Evolutionary conservation across 2,797 vertebrate species (phyloP), one percentile per base, ranked within the genome.

Genomic region (Xiphorhynchus erythropygius): DNA sequence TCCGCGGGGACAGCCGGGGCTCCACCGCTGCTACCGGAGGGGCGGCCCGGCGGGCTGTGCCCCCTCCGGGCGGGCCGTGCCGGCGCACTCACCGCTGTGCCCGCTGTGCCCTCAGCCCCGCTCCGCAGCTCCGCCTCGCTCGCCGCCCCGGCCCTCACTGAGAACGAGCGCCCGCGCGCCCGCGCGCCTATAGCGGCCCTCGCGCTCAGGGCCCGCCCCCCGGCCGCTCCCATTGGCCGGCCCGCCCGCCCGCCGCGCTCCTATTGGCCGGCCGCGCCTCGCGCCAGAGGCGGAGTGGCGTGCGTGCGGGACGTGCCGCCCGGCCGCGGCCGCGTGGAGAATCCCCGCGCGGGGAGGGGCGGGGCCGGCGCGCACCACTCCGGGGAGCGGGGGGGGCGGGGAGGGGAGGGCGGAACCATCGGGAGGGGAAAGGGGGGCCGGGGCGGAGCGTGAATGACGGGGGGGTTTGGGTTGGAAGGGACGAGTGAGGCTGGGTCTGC

Each of bases 241-340:
- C 0, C 1, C 5, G 0, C 16, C 5, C 7, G 23, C 1, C 5
- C 5, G 8, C 47, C 33, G 33, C 47, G 6, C 13, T 3, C 5
- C 15, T 39, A 92, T 95, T 95, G 93, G 95, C 37, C 18, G 16
- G 2, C 6, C 0, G 12, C 10, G 14, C 49, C 88, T 93, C 67
- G 87, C 73, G 49, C 76, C 77, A 91, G 83, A 81, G 50, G 73
- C 62, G 37, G 74, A 33, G 16, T 10, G 6, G 55, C 1, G 70
- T 56, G 67, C 70, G 70, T 92, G 88, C 35, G 90, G 56, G 94
- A 95, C 95, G 95, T 95, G 95, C 91, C 28, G 94, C 52, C 59
- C 44, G 30, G 68, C 35, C 30, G 17, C 6, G 24, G 44, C 39
- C 80, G 7, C 53, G 80, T 83, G 95, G 85, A 87, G 84, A 90